Base-by-base conservation (phyloP, 1,140 invertebrate species). In the Zaprionus kolodkinae region DNA sequence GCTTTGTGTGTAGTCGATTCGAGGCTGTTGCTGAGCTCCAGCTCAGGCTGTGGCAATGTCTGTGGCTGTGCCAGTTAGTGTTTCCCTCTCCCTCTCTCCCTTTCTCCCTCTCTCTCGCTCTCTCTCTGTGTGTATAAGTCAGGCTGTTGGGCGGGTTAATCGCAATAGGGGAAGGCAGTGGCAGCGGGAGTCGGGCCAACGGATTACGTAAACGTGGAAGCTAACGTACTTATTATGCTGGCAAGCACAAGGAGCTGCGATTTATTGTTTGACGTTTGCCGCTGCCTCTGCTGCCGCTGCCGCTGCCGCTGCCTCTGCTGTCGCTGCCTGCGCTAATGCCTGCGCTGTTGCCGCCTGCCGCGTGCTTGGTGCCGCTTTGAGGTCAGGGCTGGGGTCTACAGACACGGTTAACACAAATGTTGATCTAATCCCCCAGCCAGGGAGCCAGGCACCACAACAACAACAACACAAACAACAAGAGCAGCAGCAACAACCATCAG, bases 241-340 rank as follows among this genome's bases (percentile, higher is more conserved):
- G 84, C 78, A 88, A 89, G 84, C 81, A 88, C 81, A 78, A 81
- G 78, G 78, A 81, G 81, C 88, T 89, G 85, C 85, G 85, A 88
- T 88, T 88, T 88, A 88, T 89, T 88, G 85, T 88, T 90, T 89
- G 85, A 88, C 78, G 81, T 89, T 89, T 62, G 79, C 78, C 62
- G 64, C 77, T 54, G 54, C 40, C 25, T 52, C 59, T 50, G 59
- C 48, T 1, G 55, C 60, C 17, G 61, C 59, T 36, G 40, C 55
- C 25, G 56, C 54, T 12, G 48, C 55, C 27, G 61, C 54, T 21
- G 36, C 61, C 21, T 56, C 60, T 13, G 38, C 61, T 40, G 61
- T 12, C 36, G 5, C 56, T 38, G 45, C 10, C 74, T 61, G 55
- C 55, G n/a, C 40, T 43, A 43, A 43, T 43, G 38, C 15, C 57